A percentile compares a stretch with the other conserved stretches of the same genome.
Evolutionary conservation across 2,888 invertebrate species (phyloP).

Genomic region (Brenthis daphne): DNA sequence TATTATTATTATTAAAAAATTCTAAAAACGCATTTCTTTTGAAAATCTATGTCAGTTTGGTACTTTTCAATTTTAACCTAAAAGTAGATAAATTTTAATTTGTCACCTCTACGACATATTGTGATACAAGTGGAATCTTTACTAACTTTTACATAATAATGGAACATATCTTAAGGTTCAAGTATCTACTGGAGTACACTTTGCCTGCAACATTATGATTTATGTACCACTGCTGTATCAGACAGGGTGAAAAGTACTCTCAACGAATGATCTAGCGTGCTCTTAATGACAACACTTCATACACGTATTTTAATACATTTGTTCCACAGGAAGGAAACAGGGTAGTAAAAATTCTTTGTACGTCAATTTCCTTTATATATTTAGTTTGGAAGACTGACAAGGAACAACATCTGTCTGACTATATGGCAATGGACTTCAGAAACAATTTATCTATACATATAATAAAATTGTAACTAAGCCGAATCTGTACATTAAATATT

Average conservation of each 20-base stretch:
- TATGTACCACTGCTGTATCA: conserved; percentile 29
- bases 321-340: conserved; percentile 21
- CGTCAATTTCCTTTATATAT: neutral
- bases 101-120: neutral
- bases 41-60: no score
- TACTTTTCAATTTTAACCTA: no score
- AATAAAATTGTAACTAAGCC: no score
- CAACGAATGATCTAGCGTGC: conserved; percentile 32
- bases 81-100: neutral
- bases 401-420: neutral
- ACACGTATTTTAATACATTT: conserved; percentile 31
- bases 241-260: conserved; percentile 35
- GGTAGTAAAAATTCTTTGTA: conserved; percentile 7
- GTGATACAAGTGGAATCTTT: neutral
- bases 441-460: no score
- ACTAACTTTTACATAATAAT: conserved; percentile 30
- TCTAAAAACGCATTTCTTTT: no score
- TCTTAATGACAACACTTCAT: conserved; percentile 38
- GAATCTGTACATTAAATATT: no score
- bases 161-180: conserved; percentile 37
- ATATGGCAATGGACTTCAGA: neutral
- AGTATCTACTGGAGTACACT: conserved; percentile 25
- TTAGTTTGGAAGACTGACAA: neutral
- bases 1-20: no score
- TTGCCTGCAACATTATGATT: conserved; percentile 36